These are phyloP conservation scores for Choristoneura rosaceana DNA, from an alignment of 2,888 invertebrate genomes.

Conservation along the genomic window DNA sequence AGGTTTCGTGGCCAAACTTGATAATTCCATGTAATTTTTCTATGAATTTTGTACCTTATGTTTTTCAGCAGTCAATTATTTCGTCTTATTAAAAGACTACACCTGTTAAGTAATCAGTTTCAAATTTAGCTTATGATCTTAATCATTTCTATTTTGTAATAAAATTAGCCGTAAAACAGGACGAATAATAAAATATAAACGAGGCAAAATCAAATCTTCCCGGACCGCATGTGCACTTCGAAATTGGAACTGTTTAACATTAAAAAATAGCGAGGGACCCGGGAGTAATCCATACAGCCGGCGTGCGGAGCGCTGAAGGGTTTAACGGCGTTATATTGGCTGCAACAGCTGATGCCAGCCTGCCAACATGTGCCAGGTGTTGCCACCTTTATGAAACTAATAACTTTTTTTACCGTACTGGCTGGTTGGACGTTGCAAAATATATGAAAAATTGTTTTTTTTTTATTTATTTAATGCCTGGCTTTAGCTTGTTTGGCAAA, in stretches of 20 bases:
- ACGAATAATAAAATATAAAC: not conserved
- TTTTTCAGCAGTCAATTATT: no score
- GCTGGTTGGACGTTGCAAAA: not conserved
- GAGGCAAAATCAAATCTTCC: conserved; percentile 1
- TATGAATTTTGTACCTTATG: no score
- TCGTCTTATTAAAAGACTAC: no score
- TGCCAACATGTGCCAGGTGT: conserved; percentile 49
- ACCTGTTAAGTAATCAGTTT: not conserved
- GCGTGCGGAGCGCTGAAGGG: conserved; percentile 42
- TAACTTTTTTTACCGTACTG: conserved; percentile 33
- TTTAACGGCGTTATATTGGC: conserved; percentile 52
- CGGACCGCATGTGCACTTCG: conserved; percentile 33
- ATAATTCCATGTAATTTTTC: no score
- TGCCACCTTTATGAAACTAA: conserved; percentile 51
- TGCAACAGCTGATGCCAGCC: conserved; percentile 53
- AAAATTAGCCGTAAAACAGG: not conserved
- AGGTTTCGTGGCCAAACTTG: no score
- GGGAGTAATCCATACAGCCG: conserved; percentile 42
- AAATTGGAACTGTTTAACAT: conserved; percentile 34
- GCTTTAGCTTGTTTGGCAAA: not conserved
- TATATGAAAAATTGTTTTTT: not conserved
- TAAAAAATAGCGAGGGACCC: conserved; percentile 37
- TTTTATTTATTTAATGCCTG: not conserved
- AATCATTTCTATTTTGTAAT: not conserved
- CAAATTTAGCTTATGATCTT: not conserved